Evolutionary conservation across 1,140 invertebrate genomes (phyloP), one percentile per base, ranked within the genome.

Genomic region (Antheraea pernyi): DNA sequence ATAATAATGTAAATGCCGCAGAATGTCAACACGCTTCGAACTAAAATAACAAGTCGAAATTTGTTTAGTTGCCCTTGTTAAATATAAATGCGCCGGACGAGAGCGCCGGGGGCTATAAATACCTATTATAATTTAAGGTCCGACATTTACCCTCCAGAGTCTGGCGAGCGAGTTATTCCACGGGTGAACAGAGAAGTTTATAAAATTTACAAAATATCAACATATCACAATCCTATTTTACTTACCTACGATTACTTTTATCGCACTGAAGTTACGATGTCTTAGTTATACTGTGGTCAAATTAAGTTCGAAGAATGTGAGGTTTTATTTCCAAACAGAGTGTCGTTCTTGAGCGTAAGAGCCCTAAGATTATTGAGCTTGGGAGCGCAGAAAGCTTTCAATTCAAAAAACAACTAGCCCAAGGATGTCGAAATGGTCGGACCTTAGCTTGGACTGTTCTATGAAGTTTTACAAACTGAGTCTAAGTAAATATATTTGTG

Each of bases 41-140:
- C 46, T 53, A 53, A 53, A 53, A 53, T 53, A 53, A 53, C 46
- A 53, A 53, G 46, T 53, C 0, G 46, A 16, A 53, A 53, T 53
- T 53, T 53, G 46, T 53, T 53, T 53, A 42, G 39, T 42, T 42
- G 7, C 39, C 6, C 46, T 53, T 53, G 46, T 53, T 53, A 53
- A 53, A 53, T 53, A 53, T 53, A 53, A 53, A 53, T 53, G 16
- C 16, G 46, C 46, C 46, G 46, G 46, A 53, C 46, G 46, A 53
- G 46, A n/a, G 46, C 46, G 46, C 46, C 46, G 46, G 46, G 46
- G 13, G 46, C 46, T 53, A 53, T 53, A 53, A 53, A 53, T 53
- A 53, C 46, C 46, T 53, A 53, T 53, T 53, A 53, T 53, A 53
- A 53, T 53, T 13, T 53, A 16, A 53, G 46, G 46, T 53, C 46